Conservation (phyloP, 2,113 vertebrate species). For the Charina bottae region DNA sequence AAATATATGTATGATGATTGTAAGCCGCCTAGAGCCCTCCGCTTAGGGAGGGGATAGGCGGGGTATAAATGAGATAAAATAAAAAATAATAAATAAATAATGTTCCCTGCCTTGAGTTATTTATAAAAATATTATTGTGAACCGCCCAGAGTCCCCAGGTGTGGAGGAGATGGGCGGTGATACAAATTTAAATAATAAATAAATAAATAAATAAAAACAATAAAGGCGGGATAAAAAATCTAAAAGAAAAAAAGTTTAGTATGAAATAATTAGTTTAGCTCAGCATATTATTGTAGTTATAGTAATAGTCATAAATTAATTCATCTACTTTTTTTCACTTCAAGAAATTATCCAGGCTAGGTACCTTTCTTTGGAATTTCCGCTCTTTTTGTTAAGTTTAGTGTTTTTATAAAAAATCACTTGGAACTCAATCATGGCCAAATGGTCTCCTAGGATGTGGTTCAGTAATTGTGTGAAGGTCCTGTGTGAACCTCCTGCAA, state of each 20-base stretch:
- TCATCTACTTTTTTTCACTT: slow-evolving; percentile 66
- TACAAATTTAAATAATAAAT: too few species aligned
- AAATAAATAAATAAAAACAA: too few species aligned
- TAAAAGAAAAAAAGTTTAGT: neutral
- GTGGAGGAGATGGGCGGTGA: too few species aligned
- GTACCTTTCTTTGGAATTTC: slow-evolving; percentile 76
- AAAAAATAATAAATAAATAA: too few species aligned
- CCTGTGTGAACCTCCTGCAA: slow-evolving; percentile 66
- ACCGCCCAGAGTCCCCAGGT: too few species aligned
- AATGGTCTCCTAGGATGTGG: slow-evolving; percentile 69
- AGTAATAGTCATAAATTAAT: slow-evolving; percentile 44
- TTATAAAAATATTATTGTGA: too few species aligned
- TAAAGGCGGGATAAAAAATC: too few species aligned
- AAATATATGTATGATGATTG: too few species aligned
- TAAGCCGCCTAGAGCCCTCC: too few species aligned
- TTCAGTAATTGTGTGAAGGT: slow-evolving; percentile 65
- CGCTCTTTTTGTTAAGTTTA: slow-evolving; percentile 71
- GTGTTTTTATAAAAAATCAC: slow-evolving; percentile 77
- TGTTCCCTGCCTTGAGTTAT: too few species aligned
- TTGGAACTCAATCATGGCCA: slow-evolving; percentile 72
- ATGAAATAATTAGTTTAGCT: neutral
- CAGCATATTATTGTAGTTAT: neutral
- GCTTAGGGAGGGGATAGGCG: too few species aligned
- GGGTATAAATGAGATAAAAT: too few species aligned
- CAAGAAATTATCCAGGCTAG: slow-evolving; percentile 64